Evolutionary conservation across 2,797 vertebrate genomes (phyloP).

Genomic region (Dipus sagitta): DNA sequence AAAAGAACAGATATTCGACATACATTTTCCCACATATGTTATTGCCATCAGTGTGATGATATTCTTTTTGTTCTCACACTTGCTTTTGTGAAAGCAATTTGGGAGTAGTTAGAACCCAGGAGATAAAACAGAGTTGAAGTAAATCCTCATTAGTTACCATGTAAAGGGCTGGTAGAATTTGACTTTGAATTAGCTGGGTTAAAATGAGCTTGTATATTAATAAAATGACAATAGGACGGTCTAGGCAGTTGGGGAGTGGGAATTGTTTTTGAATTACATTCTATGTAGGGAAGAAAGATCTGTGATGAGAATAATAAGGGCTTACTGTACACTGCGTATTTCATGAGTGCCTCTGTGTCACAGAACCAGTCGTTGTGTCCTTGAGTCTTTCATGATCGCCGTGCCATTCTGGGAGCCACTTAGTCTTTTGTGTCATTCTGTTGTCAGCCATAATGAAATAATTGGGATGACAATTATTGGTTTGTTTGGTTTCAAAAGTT

Average conservation of each 20-base stretch:
- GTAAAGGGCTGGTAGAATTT: slow-evolving; percentile 58
- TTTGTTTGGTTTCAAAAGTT: slow-evolving; percentile 78
- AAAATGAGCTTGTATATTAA: slow-evolving; percentile 70
- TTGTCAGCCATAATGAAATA: slow-evolving; percentile 79
- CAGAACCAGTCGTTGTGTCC: slow-evolving; percentile 66
- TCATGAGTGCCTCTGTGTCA: slow-evolving; percentile 46
- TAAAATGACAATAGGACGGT: slow-evolving; percentile 69
- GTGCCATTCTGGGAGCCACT: slow-evolving; percentile 48
- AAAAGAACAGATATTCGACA: slow-evolving; percentile 3
- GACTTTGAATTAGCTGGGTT: slow-evolving; percentile 76
- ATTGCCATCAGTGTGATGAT: background rate
- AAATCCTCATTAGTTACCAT: slow-evolving; percentile 55
- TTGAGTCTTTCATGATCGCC: slow-evolving; percentile 48
- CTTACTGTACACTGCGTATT: slow-evolving; percentile 45
- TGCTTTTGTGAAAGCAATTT: slow-evolving; percentile 50
- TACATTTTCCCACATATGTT: slow-evolving; percentile 20
- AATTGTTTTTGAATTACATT: slow-evolving; percentile 75
- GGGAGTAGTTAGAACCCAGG: slow-evolving; percentile 18
- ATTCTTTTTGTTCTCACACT: slow-evolving; percentile 47
- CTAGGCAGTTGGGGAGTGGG: slow-evolving; percentile 57
- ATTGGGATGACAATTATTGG: slow-evolving; percentile 79
- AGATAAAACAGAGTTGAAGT: slow-evolving; percentile 42
- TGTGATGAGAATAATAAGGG: slow-evolving; percentile 48
- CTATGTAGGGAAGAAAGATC: slow-evolving; percentile 52
- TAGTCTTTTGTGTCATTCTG: slow-evolving; percentile 65